Base-by-base conservation (phyloP, 2,113 vertebrate genomes). In the Puffinus mauretanicus region DNA sequence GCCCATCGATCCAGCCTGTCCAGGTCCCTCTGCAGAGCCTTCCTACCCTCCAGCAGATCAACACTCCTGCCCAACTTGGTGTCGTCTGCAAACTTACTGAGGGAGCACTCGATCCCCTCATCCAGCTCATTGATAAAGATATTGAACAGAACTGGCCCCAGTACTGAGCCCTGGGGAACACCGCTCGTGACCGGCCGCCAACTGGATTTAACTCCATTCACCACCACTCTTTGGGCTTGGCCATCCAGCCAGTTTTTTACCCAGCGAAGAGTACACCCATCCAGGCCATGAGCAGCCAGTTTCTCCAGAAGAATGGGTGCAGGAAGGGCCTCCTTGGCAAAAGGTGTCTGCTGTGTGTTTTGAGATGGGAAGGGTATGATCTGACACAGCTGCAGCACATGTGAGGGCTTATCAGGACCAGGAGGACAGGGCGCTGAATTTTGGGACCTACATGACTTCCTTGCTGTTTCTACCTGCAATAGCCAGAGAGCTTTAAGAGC, bases 111-210 rank as follows among this genome's bases (percentile, higher is more conserved):
- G 1, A 49, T 72, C 5, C 10, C 29, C 16, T 73, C 2, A 0
- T 24, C 22, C 44, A 58, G 26, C 27, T 22, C 9, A 7, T 6
- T 13, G 36, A 38, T 60, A 60, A 44, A 27, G 44, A 12, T 8
- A 51, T 27, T 54, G 8, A 76, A 34, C 17, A 38, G 27, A 52
- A 19, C 38, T 4, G 15, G 1, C 18, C 32, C 52, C 52, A 38
- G 0, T 2, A 24, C 11, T 2, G 12, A 60, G 61, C 32, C 38
- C 32, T 52, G 44, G 22, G 51, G 27, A 66, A 57, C 46, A 66
- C 16, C 38, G 5, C 44, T 44, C 4, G 21, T 46, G 52, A 38
- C 36, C 0, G 0, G 29, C 15, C 1, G 1, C 36, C 32, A 34
- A 7, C 32, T 36, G 32, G 49, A 12, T 58, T 42, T 51, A 16